Evolutionary conservation across 2,888 invertebrate genomes (phyloP), one percentile per base, ranked within the genome.

Genomic region (Tridacna crocea): DNA sequence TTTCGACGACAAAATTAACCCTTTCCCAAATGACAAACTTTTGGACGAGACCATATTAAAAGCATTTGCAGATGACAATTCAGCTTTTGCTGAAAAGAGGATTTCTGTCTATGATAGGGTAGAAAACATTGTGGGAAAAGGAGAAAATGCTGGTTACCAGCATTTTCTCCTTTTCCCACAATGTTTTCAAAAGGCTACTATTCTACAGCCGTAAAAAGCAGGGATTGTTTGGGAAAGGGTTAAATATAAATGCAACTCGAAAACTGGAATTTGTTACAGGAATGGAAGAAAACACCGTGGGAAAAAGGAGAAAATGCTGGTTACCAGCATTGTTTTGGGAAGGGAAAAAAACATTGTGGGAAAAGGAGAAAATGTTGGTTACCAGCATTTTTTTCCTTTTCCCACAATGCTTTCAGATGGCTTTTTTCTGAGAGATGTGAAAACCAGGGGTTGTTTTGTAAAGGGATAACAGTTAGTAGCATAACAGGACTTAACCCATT

Each of bases 141-240:
- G 27, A 65, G 65, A 65, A 65, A 65, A 27, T 65, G 65, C 65
- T 65, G 15, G 36, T 27, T 0, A 65, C 65, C 11, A 65, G 65
- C 27, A 65, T 10, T 65, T 65, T 36, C 65, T 65, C 24, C 61
- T 24, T 61, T 10, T 13, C 22, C 22, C 8, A 13, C 61, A 61
- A 61, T 61, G 61, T 61, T 61, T 3, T 61, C 61, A 3, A 61
- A n/a, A n/a, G n/a, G n/a, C n/a, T n/a, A n/a, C n/a, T n/a, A 12
- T 51, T 51, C 15, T 51, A 51, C 12, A 13, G 36, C 8, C 8
- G 36, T 36, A 4, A 36, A 36, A 36, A 36, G 36, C 2, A 2
- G 8, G 36, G 36, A 36, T 36, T 4, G 36, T 36, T 36, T 2
- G 36, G 36, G 2, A 36, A 36, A 36, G 36, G 36, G 36, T 36